Conservation (phyloP, 2,113 vertebrate genomes). For the Phaetusa simplex region DNA sequence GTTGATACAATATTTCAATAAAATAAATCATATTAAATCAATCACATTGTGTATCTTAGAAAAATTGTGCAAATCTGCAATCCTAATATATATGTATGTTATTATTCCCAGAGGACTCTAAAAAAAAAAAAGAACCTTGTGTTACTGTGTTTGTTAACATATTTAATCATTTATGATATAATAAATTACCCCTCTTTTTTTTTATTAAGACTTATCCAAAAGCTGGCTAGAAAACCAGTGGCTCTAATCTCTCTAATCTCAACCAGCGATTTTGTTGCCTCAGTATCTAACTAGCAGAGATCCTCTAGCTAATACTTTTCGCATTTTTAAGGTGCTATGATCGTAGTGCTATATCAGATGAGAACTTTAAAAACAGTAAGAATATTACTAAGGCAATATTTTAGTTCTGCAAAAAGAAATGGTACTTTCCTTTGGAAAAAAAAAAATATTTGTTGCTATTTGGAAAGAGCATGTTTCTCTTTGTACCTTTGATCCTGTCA, state of each 20-base stretch:
- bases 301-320: neutral
- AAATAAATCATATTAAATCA: neutral
- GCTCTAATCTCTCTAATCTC: slow-evolving; percentile 45
- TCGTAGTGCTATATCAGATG: neutral
- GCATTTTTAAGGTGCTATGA: neutral
- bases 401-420: neutral
- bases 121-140: neutral
- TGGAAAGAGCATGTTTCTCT: neutral
- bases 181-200: slow-evolving; percentile 43
- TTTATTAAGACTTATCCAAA: slow-evolving; percentile 41
- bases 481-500: neutral
- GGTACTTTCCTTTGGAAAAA: neutral
- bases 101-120: neutral
- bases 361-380: neutral
- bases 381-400: neutral
- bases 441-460: neutral
- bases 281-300: neutral
- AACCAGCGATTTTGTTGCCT: slow-evolving; percentile 13
- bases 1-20: neutral
- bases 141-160: neutral
- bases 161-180: slow-evolving; percentile 12
- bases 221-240: neutral
- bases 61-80: neutral
- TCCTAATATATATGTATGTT: neutral
- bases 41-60: neutral